Evolutionary conservation across 2,113 vertebrate species (phyloP).

Genomic region (Myiagra hebetior): DNA sequence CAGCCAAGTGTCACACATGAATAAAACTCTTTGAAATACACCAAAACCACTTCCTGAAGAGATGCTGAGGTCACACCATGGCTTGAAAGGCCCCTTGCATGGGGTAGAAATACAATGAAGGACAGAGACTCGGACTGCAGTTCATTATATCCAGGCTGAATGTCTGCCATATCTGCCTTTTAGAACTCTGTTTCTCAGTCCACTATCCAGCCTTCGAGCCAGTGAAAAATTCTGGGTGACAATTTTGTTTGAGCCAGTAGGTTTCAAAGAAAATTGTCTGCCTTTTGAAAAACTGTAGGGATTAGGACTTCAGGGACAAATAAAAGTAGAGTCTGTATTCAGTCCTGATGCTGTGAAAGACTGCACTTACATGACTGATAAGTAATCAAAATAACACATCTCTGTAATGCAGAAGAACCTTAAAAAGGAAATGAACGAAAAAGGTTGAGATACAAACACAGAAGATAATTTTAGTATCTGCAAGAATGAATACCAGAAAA

Average conservation of each 20-base stretch:
- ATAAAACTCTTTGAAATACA: not conserved
- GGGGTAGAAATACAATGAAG: not conserved
- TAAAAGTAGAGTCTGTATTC: not conserved
- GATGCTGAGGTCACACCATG: not conserved
- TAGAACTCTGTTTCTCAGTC: not conserved
- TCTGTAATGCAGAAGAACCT: not conserved
- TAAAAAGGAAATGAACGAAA: not conserved
- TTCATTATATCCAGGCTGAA: not conserved
- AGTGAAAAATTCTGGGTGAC: not conserved
- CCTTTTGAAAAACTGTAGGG: not conserved
- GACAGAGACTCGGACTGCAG: accelerated
- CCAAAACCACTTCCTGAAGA: not conserved
- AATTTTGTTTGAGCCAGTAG: not conserved
- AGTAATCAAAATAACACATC: not conserved
- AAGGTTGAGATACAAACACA: not conserved
- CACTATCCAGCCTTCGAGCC: not conserved
- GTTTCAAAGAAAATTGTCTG: not conserved
- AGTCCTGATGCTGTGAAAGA: not conserved
- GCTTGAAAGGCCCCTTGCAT: not conserved
- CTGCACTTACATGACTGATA: not conserved
- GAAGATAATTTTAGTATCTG: not conserved
- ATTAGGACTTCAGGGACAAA: not conserved
- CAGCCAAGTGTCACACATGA: accelerated
- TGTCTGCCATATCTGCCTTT: not conserved
- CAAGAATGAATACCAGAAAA: not conserved